Evolutionary conservation across 92 coral and sea anemone species (phyloP), one percentile per base, ranked within the genome.

Genomic region (Porites evermanni): DNA sequence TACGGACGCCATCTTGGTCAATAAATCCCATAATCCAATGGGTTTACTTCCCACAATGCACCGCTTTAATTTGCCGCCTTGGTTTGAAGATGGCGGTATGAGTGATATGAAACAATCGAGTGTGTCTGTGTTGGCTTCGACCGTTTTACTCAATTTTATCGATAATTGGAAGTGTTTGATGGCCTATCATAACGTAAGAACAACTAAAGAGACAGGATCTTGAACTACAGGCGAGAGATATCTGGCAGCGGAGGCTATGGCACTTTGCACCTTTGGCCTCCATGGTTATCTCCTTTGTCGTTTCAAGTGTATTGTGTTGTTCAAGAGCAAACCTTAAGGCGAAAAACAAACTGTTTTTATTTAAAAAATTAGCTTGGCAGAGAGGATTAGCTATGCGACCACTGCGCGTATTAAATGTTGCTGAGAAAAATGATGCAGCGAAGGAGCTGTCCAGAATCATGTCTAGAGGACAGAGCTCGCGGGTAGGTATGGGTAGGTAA

Each of bases 381-480:
- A 64, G 70, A 23, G n/a, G 74, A 16, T 3, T 73, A 47, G 38
- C 24, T 23, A 83, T 83, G 87, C 65, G 87, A 52, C 84, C 71
- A 70, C 77, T 90, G 84, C 91, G 96, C 19, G 78, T 97, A 29
- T 82, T 97, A 29, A 97, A 97, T 73, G 95, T 97, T 18, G 99
- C 99, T 11, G 99, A 97, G 91, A 97, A 97, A 84, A 97, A 97
- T 70, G 99, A 97, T 85, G 99, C 98, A 9, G 99, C 99, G 0
- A 97, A 93, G 81, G 97, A 87, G 21, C 81, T 97, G 79, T 84
- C 99, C 8, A 82, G 94, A 12, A 95, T 95, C 56, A 97, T 97
- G 99, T 95, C 99, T n/a, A 86, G 94, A 54, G 99, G 99, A 64
- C 85, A 86, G 13, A 19, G 58, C 58, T 77, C 79, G n/a, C 89